Conservation (phyloP, 2,113 vertebrate species). For the Lagopus muta region DNA sequence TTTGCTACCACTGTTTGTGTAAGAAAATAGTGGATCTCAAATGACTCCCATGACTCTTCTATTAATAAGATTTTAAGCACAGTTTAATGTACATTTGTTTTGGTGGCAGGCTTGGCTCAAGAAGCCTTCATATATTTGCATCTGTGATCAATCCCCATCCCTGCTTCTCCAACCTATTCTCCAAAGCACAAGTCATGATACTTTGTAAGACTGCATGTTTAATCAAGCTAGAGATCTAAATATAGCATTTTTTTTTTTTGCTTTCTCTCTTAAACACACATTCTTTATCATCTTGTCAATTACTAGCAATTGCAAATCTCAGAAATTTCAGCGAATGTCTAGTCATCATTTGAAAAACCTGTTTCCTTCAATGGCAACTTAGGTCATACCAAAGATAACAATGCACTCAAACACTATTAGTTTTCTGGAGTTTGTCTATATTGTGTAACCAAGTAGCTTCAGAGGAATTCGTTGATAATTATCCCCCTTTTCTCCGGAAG, state of each 20-base stretch:
- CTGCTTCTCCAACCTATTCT: neutral
- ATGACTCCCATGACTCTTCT: neutral
- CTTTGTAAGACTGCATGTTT: neutral
- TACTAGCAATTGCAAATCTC: neutral
- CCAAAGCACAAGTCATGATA: neutral
- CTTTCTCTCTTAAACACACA: neutral
- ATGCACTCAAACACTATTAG: neutral
- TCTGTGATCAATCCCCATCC: neutral
- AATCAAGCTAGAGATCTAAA: neutral
- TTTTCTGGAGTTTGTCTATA: neutral
- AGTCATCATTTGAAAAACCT: neutral
- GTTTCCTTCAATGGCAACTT: neutral
- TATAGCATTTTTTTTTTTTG: accelerated
- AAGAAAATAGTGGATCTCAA: neutral
- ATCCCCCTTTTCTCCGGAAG: neutral
- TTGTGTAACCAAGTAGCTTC: neutral
- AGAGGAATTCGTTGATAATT: neutral
- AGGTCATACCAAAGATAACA: neutral
- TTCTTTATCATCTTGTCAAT: neutral
- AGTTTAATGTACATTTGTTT: neutral
- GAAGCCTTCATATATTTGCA: neutral
- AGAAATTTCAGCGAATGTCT: neutral
- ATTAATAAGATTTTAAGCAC: neutral
- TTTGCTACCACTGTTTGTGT: neutral
- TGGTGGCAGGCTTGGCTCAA: neutral